Percentiles rank a stretch among this genome's conserved stretches.
Conservation (phyloP, 2,113 vertebrate species). For the Hyla sarda region DNA sequence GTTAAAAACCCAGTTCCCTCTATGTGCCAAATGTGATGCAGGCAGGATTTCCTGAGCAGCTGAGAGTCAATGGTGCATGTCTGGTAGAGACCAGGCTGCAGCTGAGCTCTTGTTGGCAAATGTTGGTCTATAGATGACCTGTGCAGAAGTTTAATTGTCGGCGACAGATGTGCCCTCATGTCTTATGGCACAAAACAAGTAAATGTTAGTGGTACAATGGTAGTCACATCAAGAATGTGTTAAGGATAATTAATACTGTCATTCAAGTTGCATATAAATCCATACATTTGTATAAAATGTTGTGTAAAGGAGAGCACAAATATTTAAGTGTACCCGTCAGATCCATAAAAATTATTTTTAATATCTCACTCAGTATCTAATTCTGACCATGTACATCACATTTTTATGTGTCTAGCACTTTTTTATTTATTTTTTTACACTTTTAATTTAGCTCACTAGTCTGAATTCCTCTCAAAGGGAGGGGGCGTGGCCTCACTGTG, state of each 20-base stretch:
- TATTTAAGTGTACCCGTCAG: too few species aligned
- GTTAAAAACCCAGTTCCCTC: background rate
- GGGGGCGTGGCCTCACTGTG: too few species aligned
- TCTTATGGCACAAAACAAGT: background rate
- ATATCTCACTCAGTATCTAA: too few species aligned
- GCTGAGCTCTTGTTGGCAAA: constrained; percentile 7
- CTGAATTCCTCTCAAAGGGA: too few species aligned
- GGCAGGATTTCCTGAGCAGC: constrained; percentile 5
- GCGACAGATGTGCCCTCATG: background rate
- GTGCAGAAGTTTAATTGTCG: background rate
- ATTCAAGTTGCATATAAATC: too few species aligned
- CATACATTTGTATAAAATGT: too few species aligned
- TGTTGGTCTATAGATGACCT: background rate
- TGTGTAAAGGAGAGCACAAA: too few species aligned
- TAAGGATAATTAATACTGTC: background rate
- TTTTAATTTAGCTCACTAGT: too few species aligned
- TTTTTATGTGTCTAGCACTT: too few species aligned
- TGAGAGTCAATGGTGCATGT: background rate
- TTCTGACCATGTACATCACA: too few species aligned
- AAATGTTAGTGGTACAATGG: background rate
- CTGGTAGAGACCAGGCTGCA: background rate
- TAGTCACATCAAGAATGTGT: background rate
- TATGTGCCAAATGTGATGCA: background rate
- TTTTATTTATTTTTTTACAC: too few species aligned
- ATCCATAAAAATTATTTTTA: too few species aligned